A percentile compares a stretch with the other conserved stretches of the same genome.
Evolutionary conservation across 2,113 vertebrate species (phyloP).

Genomic region (Anguilla rostrata): DNA sequence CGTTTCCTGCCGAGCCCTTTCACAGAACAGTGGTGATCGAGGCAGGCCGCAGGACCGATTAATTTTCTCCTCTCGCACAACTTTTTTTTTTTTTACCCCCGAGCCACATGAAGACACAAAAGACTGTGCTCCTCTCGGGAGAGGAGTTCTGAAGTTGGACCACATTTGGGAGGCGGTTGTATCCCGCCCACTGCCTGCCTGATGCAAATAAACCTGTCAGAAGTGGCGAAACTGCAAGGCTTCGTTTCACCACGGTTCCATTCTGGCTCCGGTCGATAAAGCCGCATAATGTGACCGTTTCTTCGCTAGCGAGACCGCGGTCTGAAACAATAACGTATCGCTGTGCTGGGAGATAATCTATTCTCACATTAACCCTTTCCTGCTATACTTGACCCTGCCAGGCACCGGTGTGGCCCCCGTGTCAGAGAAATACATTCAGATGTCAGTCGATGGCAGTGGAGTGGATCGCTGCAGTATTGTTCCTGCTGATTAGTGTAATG

Average conservation of each 20-base stretch:
- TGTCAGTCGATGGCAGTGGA: slow-evolving; percentile 60
- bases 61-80: slow-evolving; percentile 23
- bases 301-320: slow-evolving; percentile 16
- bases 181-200: not conserved
- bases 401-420: slow-evolving; percentile 38
- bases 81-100: not conserved
- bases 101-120: slow-evolving; percentile 5
- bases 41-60: slow-evolving; percentile 30
- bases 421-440: slow-evolving; percentile 58
- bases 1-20: slow-evolving; percentile 22
- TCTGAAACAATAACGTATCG: slow-evolving; percentile 42
- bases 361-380: slow-evolving; percentile 59
- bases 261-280: slow-evolving; percentile 18
- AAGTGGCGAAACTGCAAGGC: not conserved
- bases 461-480: slow-evolving; percentile 58
- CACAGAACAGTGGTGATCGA: slow-evolving; percentile 25
- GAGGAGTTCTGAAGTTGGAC: not conserved
- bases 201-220: slow-evolving; percentile 17
- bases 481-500: slow-evolving; percentile 54
- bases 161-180: not conserved
- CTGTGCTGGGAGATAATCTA: slow-evolving; percentile 55
- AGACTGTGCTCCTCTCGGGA: not conserved
- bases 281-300: slow-evolving; percentile 19
- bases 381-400: slow-evolving; percentile 51
- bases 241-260: slow-evolving; percentile 6